Evolutionary conservation across 2,888 invertebrate genomes (phyloP).

Genomic region (Archaeoteleia sp.): DNA sequence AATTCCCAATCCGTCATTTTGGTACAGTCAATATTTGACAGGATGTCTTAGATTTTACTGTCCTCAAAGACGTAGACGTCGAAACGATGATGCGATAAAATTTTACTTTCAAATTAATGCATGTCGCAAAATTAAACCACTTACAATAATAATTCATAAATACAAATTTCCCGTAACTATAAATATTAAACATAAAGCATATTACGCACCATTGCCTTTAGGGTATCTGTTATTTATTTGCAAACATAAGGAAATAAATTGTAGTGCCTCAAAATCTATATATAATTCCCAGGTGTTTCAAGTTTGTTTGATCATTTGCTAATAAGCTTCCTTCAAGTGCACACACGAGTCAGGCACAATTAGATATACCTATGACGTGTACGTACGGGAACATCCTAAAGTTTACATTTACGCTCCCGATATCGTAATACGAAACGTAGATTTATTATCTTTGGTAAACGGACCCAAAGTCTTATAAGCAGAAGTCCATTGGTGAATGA

Average conservation of each 20-base stretch:
- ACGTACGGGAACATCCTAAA: slow-evolving; percentile 27
- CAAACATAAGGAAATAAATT: too few species aligned
- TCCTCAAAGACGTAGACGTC: not conserved
- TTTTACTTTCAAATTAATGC: not conserved
- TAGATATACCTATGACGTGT: slow-evolving; percentile 39
- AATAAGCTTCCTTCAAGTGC: not conserved
- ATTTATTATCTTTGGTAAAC: slow-evolving; percentile 54
- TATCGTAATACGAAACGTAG: slow-evolving; percentile 41
- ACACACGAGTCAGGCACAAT: slow-evolving; percentile 7
- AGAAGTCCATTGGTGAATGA: slow-evolving; percentile 28
- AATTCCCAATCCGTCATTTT: slow-evolving; percentile 58
- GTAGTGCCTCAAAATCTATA: too few species aligned
- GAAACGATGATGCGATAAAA: not conserved
- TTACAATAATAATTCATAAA: too few species aligned
- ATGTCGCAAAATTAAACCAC: not conserved
- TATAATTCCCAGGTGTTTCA: too few species aligned
- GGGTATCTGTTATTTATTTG: too few species aligned
- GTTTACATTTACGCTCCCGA: slow-evolving; percentile 34
- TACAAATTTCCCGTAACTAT: too few species aligned
- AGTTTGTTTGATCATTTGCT: too few species aligned
- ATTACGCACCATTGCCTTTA: too few species aligned
- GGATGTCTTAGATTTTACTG: slow-evolving; percentile 57
- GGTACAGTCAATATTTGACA: slow-evolving; percentile 69
- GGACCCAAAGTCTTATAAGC: slow-evolving; percentile 50
- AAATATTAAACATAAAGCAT: too few species aligned